Evolutionary conservation across 2,797 vertebrate genomes (phyloP).

Genomic region (Platyrinchus mystaceus): DNA sequence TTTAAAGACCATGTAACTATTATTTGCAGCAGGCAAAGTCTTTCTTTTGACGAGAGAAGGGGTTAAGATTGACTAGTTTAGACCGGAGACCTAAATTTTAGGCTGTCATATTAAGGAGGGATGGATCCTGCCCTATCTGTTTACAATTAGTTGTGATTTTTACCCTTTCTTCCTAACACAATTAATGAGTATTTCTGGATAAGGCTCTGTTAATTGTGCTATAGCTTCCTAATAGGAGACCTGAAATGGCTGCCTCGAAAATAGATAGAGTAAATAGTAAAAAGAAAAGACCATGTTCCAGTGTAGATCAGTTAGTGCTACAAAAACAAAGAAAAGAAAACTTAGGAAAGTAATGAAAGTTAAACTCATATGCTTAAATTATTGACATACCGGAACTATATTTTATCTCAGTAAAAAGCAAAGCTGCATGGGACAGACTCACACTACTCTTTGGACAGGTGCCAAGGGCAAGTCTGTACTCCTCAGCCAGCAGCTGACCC

Average conservation of each 20-base stretch:
- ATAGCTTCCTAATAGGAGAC: neutral
- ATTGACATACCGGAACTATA: neutral
- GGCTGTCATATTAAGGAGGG: neutral
- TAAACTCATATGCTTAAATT: neutral
- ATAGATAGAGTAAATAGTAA: neutral
- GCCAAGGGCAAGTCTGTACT: constrained; percentile 52
- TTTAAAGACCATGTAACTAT: neutral
- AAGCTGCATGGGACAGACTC: neutral
- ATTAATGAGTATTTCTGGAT: neutral
- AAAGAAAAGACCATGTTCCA: neutral
- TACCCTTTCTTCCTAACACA: neutral
- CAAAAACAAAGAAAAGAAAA: constrained; percentile 9
- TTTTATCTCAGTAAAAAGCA: neutral
- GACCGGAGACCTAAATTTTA: neutral
- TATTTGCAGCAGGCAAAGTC: neutral
- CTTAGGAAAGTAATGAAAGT: constrained; percentile 28
- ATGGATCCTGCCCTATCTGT: neutral
- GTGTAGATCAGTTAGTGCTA: neutral
- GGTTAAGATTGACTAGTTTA: neutral
- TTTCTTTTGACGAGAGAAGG: neutral
- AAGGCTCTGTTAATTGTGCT: neutral
- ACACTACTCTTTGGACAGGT: neutral
- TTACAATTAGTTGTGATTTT: neutral
- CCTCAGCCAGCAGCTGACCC: neutral
- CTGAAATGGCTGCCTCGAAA: neutral